These are phyloP conservation scores for Glyptemys insculpta DNA, from an alignment of 2,797 vertebrate species.

Conservation along the genomic window DNA sequence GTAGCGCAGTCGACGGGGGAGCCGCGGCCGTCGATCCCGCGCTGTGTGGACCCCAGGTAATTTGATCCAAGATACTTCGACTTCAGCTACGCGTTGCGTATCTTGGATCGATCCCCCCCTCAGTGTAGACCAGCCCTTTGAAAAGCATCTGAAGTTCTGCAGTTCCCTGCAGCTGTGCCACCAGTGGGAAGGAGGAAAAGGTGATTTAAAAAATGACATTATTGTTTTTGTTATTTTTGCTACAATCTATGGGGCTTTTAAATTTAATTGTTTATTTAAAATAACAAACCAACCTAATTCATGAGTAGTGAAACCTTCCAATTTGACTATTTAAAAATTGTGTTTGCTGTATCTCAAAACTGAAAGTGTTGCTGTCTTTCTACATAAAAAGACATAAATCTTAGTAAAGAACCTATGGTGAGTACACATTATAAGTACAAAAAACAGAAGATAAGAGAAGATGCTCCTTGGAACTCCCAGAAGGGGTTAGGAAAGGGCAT, in stretches of 20 bases:
- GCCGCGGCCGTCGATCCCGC: no score
- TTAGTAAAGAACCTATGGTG: neutral
- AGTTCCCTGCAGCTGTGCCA: neutral
- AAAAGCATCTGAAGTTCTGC: neutral
- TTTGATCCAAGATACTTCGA: no score
- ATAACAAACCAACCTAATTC: neutral
- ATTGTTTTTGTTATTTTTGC: neutral
- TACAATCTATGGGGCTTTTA: neutral
- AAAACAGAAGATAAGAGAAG: neutral
- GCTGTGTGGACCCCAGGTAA: no score
- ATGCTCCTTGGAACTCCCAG: neutral
- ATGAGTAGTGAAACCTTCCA: conserved; percentile 2
- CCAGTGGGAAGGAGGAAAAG: neutral
- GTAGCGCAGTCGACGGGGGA: no score
- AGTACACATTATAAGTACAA: neutral
- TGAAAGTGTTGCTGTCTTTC: neutral
- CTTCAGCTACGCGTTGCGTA: no score
- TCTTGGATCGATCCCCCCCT: no score
- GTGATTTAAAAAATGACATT: neutral
- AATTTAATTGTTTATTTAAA: neutral
- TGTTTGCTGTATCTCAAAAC: neutral
- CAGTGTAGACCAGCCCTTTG: no score
- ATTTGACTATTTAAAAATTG: neutral
- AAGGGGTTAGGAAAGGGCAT: neutral
- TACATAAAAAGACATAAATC: neutral